Base-by-base conservation (phyloP, 2,888 invertebrate species). In the Desoria tigrina region DNA sequence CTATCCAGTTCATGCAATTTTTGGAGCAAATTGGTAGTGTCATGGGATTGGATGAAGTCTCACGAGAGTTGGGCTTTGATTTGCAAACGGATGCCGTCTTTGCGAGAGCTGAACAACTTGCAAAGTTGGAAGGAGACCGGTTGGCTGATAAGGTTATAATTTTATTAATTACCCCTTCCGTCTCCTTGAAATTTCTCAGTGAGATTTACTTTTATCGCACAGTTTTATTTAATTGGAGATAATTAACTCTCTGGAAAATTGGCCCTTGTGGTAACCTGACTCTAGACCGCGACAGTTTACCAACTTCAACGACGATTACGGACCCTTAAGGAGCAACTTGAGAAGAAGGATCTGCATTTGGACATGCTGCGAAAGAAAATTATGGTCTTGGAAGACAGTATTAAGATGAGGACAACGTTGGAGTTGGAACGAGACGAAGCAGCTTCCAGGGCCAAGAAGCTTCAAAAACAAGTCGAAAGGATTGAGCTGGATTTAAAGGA, bases 311-410 rank as follows among this genome's bases (percentile, higher is more conserved):
- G 94, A 67, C 85, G 94, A 71, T 88, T 93, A 42, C 86, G 93
- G 74, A 89, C 90, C 7, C 82, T 94, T 16, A 85, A 94, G 57
- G 95, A 95, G 79, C 94, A 96, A 79, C 83, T 95, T 32, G 94
- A 94, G 78, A 86, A 94, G 64, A 88, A 94, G 77, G 96, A 96
- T 79, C 84, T 95, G 45, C 95, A 96, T 79, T 82, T 95, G 78
- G 95, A 96, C 81, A 84, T 95, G 66, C 82, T 95, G 55, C 84
- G 94, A 50, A 87, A 94, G 75, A 96, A 96, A 80, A 82, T 95
- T 60, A 88, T 88, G 65, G 84, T 92, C 16, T 89, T 92, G 80
- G 93, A 92, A 79, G 89, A 90, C 75, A 87, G 85, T 62, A 83
- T 86, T 1, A 83, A 87, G 51, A 60, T 75, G 53, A 49, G 76